Conservation (phyloP, 2,113 vertebrate genomes). For the Chaenogobius annularis region DNA sequence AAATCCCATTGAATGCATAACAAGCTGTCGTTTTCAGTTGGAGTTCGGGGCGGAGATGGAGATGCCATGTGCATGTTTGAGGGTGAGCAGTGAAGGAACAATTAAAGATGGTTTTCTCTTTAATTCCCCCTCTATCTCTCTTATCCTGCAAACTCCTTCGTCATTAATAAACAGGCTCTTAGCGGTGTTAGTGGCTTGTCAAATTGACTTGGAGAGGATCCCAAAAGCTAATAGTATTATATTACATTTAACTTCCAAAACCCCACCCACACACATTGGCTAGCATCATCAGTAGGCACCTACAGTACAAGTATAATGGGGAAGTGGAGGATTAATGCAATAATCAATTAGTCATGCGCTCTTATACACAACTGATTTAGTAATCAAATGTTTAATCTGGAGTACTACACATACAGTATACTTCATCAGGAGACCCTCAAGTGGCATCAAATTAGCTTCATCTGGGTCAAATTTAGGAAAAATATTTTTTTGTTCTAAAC, state of each 20-base stretch:
- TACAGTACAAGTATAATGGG: neutral
- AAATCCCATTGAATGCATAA: slow-evolving; percentile 29
- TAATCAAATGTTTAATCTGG: too few relatives aligned
- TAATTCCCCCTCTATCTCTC: slow-evolving; percentile 4
- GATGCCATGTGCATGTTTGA: slow-evolving; percentile 3
- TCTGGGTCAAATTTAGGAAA: too few relatives aligned
- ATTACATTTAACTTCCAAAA: slow-evolving; percentile 26
- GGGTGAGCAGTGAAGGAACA: slow-evolving; percentile 34
- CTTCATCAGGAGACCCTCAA: too few relatives aligned
- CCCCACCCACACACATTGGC: slow-evolving; percentile 11
- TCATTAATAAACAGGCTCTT: slow-evolving; percentile 63
- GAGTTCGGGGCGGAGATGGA: slow-evolving; percentile 13
- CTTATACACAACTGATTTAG: too few relatives aligned
- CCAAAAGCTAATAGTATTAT: slow-evolving; percentile 42
- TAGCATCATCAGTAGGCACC: neutral
- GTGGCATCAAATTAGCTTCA: too few relatives aligned
- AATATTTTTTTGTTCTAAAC: too few relatives aligned
- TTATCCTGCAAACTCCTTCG: slow-evolving; percentile 42
- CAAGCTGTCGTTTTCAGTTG: slow-evolving; percentile 17
- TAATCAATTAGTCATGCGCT: too few relatives aligned
- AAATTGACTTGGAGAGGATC: slow-evolving; percentile 54
- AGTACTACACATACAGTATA: too few relatives aligned
- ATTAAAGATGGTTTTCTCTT: slow-evolving; percentile 29
- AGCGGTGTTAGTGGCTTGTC: slow-evolving; percentile 33
- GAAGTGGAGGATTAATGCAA: too few relatives aligned